Evolutionary conservation across 2,888 invertebrate species (phyloP), one percentile per base, ranked within the genome.

Genomic region (Sesia apiformis): DNA sequence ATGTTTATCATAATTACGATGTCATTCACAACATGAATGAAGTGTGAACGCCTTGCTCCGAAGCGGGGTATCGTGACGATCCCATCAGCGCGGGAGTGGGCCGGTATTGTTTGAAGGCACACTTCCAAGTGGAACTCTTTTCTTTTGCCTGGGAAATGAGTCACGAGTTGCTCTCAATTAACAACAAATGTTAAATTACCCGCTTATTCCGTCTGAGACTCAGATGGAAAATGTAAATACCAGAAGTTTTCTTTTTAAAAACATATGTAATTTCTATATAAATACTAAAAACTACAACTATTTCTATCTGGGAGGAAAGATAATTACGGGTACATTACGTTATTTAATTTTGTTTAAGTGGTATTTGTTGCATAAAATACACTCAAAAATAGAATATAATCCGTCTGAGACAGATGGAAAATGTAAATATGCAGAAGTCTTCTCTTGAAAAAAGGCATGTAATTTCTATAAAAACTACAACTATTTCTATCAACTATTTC

Each of bases 131-230:
- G 78, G 59, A 79, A 69, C 65, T 77, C 58, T 70, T 82, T 84
- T 84, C 79, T 84, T 82, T 78, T 64, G 67, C 81, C 71, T 84
- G 85, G 78, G 84, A 85, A 85, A 77, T 76, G 68, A 81, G 67
- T 65, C 75, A 64, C 59, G 61, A 57, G 60, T 60, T 65, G 63
- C 61, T 67, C 61, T 62, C 62, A 58, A 46, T 46, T 46, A 46
- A 4, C 46, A n/a, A 46, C n/a, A 46, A 46, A 46, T 23, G n/a
- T 23, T 8, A 46, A n/a, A 23, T 46, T 46, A 46, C 8, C 46
- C 4, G 46, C n/a, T 46, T 46, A 46, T 46, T 46, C 8, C 23
- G 8, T 46, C 23, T 46, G 46, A 46, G 4, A 46, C 46, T 8
- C 23, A 46, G 4, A 46, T 8, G 8, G 7, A 46, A 8, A 8